Percentiles rank a stretch among this genome's conserved stretches.
Conservation (phyloP, 2,888 invertebrate genomes). For the Plagodis pulveraria region DNA sequence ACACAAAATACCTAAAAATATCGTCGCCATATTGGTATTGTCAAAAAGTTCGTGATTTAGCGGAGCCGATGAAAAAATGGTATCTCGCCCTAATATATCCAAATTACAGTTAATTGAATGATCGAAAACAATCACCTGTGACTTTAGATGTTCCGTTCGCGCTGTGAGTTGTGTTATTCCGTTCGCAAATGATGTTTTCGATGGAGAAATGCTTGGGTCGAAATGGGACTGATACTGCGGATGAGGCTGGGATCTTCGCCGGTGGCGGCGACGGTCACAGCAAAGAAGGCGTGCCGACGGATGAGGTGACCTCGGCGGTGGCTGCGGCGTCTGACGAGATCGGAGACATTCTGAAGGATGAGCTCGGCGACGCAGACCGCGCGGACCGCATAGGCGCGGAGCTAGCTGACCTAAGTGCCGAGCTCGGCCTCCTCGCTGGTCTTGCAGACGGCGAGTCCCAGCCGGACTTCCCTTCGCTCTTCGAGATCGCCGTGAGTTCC, state of each 20-base stretch:
- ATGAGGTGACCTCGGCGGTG: slow-evolving; percentile 75
- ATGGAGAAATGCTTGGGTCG: slow-evolving; percentile 76
- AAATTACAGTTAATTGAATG: slow-evolving; percentile 67
- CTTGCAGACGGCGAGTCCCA: slow-evolving; percentile 71
- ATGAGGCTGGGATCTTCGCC: slow-evolving; percentile 64
- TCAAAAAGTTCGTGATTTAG: slow-evolving; percentile 79
- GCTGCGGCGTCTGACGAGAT: slow-evolving; percentile 79
- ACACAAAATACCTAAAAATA: slow-evolving; percentile 83
- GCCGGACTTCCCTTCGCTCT: slow-evolving; percentile 73
- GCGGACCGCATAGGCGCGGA: slow-evolving; percentile 77
- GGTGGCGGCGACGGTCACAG: slow-evolving; percentile 60
- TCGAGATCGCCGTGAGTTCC: slow-evolving; percentile 76
- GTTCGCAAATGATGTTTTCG: slow-evolving; percentile 80
- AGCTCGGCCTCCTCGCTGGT: slow-evolving; percentile 74
- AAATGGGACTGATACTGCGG: slow-evolving; percentile 63
- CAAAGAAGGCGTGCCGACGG: slow-evolving; percentile 64
- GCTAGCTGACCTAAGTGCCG: slow-evolving; percentile 74
- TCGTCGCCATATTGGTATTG: slow-evolving; percentile 86
- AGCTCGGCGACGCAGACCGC: slow-evolving; percentile 72
- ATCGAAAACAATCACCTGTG: slow-evolving; percentile 65
- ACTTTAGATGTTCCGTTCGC: slow-evolving; percentile 80
- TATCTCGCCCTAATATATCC: slow-evolving; percentile 69
- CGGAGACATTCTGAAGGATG: slow-evolving; percentile 78
- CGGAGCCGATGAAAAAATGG: slow-evolving; percentile 80
- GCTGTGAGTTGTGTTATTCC: slow-evolving; percentile 68